Conservation (phyloP, 2,797 vertebrate species). For the Picus viridis region DNA sequence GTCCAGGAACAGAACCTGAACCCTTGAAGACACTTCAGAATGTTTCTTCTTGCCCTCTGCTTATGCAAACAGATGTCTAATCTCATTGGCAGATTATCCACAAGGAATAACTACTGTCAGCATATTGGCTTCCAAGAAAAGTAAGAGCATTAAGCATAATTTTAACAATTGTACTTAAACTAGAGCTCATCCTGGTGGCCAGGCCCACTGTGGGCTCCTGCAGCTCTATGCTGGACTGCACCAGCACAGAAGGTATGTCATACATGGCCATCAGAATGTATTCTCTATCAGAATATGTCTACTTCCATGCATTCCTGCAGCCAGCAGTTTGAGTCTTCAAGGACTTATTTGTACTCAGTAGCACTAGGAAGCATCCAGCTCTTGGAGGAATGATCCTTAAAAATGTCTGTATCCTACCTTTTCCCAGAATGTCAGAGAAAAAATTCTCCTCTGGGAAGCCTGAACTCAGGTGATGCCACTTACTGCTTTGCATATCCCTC, state of each 20-base stretch:
- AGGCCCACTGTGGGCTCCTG: background rate
- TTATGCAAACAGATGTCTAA: background rate
- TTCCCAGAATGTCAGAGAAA: background rate
- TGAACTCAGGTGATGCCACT: background rate
- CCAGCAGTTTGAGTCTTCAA: background rate
- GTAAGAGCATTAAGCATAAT: background rate
- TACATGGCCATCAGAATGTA: accelerated
- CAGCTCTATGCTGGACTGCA: background rate
- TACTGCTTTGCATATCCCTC: background rate
- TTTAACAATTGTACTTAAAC: background rate
- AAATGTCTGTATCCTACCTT: background rate
- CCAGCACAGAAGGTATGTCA: background rate
- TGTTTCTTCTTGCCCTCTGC: background rate
- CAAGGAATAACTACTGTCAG: background rate
- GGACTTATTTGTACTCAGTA: background rate
- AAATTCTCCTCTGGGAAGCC: background rate
- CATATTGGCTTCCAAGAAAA: background rate
- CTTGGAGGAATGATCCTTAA: background rate
- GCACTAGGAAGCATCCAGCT: background rate
- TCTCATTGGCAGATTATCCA: background rate
- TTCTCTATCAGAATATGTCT: background rate
- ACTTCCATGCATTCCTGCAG: background rate
- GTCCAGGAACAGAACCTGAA: background rate
- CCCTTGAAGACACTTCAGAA: background rate
- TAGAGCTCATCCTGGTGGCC: background rate